These are phyloP conservation scores for Loris lydekkerianus DNA, from an alignment of 2,797 vertebrate genomes.

Conservation along the genomic window DNA sequence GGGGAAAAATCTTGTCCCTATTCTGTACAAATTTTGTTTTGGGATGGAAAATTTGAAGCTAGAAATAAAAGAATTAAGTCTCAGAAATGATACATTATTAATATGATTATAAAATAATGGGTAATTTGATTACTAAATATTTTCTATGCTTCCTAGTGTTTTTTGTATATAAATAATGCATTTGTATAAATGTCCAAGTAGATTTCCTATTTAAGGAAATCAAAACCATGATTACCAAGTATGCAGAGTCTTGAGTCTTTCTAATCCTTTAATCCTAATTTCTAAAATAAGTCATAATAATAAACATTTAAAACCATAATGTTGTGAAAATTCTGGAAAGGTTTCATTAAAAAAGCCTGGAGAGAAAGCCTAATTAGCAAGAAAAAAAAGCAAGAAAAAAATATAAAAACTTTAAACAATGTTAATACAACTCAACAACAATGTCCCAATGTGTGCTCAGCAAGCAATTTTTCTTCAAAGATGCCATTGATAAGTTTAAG, in stretches of 20 bases:
- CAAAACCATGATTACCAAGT: background rate
- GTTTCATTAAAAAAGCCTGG: background rate
- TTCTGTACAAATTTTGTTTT: constrained; percentile 31
- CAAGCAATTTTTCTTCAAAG: background rate
- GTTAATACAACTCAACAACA: background rate
- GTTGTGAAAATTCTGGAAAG: background rate
- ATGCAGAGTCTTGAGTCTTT: background rate
- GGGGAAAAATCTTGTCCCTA: background rate
- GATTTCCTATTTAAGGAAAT: constrained; percentile 53
- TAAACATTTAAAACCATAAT: background rate
- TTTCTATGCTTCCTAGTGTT: background rate
- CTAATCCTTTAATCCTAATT: background rate
- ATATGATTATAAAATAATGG: constrained; percentile 15
- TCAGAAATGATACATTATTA: background rate
- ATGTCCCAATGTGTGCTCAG: background rate
- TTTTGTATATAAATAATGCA: constrained; percentile 29
- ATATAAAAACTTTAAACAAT: background rate
- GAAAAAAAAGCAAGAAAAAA: background rate
- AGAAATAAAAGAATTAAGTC: background rate
- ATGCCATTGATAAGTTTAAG: constrained; percentile 25
- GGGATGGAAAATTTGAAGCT: constrained; percentile 2
- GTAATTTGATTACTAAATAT: background rate
- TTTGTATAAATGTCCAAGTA: background rate
- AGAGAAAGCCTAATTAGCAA: background rate
- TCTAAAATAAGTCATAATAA: background rate